These are phyloP conservation scores for Echeneis naucrates DNA, from an alignment of 2,797 vertebrate species.

Conservation along the genomic window DNA sequence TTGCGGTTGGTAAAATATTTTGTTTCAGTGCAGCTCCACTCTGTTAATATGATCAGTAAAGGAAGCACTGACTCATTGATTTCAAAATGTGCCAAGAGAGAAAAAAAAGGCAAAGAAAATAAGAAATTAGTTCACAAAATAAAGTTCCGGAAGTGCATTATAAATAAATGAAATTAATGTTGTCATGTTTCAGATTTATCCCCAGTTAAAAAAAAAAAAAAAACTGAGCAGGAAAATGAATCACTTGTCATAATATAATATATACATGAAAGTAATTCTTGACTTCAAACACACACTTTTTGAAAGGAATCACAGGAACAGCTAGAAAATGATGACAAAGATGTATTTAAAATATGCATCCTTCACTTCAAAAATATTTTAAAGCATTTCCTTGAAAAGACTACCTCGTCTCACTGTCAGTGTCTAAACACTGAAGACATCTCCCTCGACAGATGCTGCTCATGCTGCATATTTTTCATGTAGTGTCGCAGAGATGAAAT, in stretches of 20 bases:
- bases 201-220: background rate
- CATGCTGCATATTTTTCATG: slow-evolving; percentile 11
- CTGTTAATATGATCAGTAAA: slow-evolving; percentile 16
- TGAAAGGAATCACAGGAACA: slow-evolving; percentile 3
- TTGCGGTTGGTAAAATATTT: background rate
- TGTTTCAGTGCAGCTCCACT: slow-evolving; percentile 1
- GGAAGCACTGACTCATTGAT: slow-evolving; percentile 1
- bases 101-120: slow-evolving; percentile 8
- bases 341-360: slow-evolving; percentile 26
- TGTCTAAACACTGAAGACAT: slow-evolving; percentile 26
- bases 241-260: slow-evolving; percentile 31
- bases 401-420: slow-evolving; percentile 9
- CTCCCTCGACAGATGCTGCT: slow-evolving; percentile 7
- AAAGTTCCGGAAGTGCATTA: background rate
- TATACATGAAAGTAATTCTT: slow-evolving; percentile 20
- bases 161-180: slow-evolving; percentile 12
- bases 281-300: background rate
- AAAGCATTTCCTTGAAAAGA: slow-evolving; percentile 16
- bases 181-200: slow-evolving; percentile 8
- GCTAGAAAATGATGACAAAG: slow-evolving; percentile 22
- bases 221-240: slow-evolving; percentile 23
- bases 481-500: background rate
- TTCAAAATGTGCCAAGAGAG: slow-evolving; percentile 3
- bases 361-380: slow-evolving; percentile 16
- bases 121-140: slow-evolving; percentile 1